Conservation (phyloP, 2,888 invertebrate genomes). For the Sympetrum striolatum region DNA sequence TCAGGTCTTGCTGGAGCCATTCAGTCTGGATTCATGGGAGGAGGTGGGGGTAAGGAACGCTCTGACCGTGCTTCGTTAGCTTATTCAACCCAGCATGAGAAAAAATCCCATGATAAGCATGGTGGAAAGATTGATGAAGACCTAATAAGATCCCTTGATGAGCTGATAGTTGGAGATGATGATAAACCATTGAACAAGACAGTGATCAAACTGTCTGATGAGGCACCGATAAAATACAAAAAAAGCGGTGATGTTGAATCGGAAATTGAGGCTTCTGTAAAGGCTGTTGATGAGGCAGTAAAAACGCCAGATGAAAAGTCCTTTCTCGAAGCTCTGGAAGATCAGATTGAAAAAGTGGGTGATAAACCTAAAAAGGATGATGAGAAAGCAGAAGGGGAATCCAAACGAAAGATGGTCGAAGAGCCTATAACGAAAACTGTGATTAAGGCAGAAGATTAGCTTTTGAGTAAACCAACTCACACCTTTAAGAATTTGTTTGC, state of each 20-base stretch:
- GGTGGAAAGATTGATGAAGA: conserved; percentile 31
- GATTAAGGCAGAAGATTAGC: neutral
- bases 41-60: neutral
- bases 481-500: neutral
- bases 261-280: neutral
- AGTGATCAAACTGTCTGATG: neutral
- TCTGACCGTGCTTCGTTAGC: neutral
- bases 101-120: neutral
- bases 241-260: neutral
- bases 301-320: neutral
- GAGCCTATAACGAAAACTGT: neutral
- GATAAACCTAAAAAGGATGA: neutral
- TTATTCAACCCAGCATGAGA: conserved; percentile 3
- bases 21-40: neutral
- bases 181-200: conserved; percentile 1
- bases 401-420: neutral
- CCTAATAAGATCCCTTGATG: conserved; percentile 4
- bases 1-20: conserved; percentile 24
- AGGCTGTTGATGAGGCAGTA: neutral
- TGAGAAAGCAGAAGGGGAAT: neutral
- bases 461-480: neutral
- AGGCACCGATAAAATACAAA: neutral
- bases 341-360: neutral
- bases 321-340: neutral
- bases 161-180: neutral